Evolutionary conservation across 1,140 invertebrate genomes (phyloP), one percentile per base, ranked within the genome.

Genomic region (Wiebesia pumilae): DNA sequence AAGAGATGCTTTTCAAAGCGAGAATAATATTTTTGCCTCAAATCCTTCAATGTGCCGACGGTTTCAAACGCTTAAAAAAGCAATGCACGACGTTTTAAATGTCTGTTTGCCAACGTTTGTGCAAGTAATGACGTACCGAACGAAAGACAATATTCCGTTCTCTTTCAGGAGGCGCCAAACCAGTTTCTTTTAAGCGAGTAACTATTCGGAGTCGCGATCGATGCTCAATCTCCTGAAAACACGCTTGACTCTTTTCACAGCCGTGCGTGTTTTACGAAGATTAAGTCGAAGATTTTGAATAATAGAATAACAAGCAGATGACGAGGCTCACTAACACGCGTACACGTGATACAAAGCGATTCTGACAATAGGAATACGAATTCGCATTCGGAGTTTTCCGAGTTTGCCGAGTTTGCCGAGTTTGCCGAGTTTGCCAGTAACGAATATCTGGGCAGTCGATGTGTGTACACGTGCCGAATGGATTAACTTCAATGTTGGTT

Each of bases 121-220:
- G 65, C 65, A 69, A 69, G 33, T 69, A 35, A 69, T 35, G 65
- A 69, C 35, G n/a, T 35, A 33, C 19, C 16, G 7, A 69, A 69
- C 16, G 16, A 16, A 69, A 69, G 3, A 69, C 33, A 69, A 69
- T 35, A 14, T 69, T 69, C 65, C 65, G 65, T 69, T 69, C 65
- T 33, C 35, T 69, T 69, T 69, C 30, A 35, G n/a, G 65, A 69
- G 65, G 65, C 65, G 65, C 65, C 33, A 69, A 69, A 35, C 33
- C n/a, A 69, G n/a, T 33, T 69, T 35, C 65, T 69, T 69, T 69
- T 69, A 69, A 69, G 30, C 65, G 35, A 69, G 35, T 69, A 35
- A 30, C 65, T 14, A 69, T 69, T 30, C 19, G 30, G n/a, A 12
- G 65, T 69, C 10, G 65, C 30, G n/a, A 69, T 69, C 65, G 65